Percentiles rank a stretch among this genome's conserved stretches.
Conservation (phyloP, 2,888 invertebrate genomes). For the Eucera pruinosa region DNA sequence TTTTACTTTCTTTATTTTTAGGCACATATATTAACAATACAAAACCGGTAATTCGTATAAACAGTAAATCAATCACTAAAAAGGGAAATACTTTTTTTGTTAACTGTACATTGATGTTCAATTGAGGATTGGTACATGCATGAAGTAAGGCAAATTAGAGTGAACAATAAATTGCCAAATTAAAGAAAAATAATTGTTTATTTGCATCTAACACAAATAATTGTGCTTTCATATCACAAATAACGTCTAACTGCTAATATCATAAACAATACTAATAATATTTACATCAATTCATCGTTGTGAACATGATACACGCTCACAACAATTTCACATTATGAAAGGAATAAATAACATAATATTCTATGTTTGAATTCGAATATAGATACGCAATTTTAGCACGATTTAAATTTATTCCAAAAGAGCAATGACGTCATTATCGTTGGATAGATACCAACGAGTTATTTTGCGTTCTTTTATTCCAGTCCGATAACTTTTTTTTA, state of each 20-base stretch:
- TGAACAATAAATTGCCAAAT: constrained; percentile 64
- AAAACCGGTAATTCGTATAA: neutral
- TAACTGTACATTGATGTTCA: constrained; percentile 50
- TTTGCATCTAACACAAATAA: constrained; percentile 70
- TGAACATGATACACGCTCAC: constrained; percentile 61
- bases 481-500: constrained; percentile 42
- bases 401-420: constrained; percentile 44
- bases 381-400: constrained; percentile 49
- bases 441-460: constrained; percentile 50
- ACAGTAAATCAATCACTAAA: neutral
- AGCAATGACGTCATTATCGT: constrained; percentile 51
- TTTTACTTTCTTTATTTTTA: neutral
- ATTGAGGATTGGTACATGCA: constrained; percentile 64
- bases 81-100: no score
- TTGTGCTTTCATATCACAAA: constrained; percentile 68
- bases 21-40: constrained; percentile 3
- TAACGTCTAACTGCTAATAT: constrained; percentile 65
- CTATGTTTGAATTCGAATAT: constrained; percentile 48
- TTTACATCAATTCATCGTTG: constrained; percentile 64
- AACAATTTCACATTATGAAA: constrained; percentile 63
- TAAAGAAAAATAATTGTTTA: constrained; percentile 78
- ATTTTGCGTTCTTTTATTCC: constrained; percentile 50
- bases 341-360: constrained; percentile 54
- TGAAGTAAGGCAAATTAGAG: constrained; percentile 66
- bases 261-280: constrained; percentile 63